These are phyloP conservation scores for Colinus virginianus DNA, from an alignment of 2,113 vertebrate species.

Conservation along the genomic window DNA sequence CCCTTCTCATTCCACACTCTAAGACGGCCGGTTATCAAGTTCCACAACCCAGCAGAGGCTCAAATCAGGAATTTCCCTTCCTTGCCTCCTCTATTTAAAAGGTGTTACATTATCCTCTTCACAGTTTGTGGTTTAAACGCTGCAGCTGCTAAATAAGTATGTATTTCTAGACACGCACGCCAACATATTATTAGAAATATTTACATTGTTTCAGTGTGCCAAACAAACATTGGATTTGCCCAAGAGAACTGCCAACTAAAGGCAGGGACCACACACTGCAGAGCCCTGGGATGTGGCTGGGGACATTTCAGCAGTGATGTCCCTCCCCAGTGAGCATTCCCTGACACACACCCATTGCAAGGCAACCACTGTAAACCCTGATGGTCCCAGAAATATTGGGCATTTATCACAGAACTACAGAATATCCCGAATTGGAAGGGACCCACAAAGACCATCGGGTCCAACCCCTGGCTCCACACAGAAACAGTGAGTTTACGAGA, in stretches of 20 bases:
- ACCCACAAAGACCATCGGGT: background rate
- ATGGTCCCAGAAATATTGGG: background rate
- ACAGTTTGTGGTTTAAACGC: background rate
- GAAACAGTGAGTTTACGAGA: background rate
- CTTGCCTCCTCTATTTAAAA: constrained; percentile 6
- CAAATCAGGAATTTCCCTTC: background rate
- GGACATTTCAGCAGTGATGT: background rate
- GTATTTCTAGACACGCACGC: background rate
- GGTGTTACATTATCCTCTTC: background rate
- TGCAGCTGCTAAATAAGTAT: background rate
- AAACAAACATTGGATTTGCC: background rate
- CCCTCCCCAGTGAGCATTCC: no score
- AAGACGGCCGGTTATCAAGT: background rate
- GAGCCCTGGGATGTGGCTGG: background rate
- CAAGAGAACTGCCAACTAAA: background rate
- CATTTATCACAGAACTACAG: background rate
- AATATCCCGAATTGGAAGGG: background rate
- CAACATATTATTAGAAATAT: background rate
- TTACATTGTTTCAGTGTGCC: background rate
- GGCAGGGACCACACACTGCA: fast-evolving
- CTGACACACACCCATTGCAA: background rate
- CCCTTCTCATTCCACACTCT: background rate
- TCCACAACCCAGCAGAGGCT: background rate
- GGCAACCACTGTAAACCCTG: background rate
- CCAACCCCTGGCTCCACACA: background rate